Evolutionary conservation across 2,888 invertebrate species (phyloP).

Genomic region (Lomographa bimaculata): DNA sequence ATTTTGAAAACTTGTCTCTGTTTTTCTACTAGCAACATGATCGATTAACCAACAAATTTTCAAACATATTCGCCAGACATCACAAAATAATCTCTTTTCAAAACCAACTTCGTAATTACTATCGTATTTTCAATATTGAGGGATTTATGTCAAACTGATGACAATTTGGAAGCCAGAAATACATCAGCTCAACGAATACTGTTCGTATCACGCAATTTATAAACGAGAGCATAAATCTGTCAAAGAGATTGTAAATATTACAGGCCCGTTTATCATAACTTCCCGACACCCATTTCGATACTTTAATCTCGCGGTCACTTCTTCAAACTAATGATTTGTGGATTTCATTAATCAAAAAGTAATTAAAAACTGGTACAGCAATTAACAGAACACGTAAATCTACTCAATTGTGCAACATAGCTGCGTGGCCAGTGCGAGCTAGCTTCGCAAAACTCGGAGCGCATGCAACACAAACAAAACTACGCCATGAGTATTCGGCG

Average conservation of each 20-base stretch:
- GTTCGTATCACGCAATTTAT: too few relatives aligned
- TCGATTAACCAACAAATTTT: too few relatives aligned
- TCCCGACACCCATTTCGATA: conserved; percentile 6
- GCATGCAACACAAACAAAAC: conserved; percentile 11
- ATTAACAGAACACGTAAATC: conserved; percentile 13
- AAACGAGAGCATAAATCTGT: conserved; percentile 11
- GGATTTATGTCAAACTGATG: too few relatives aligned
- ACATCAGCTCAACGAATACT: too few relatives aligned
- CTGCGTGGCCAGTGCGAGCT: neutral
- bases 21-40: too few relatives aligned
- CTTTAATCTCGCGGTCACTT: conserved; percentile 22
- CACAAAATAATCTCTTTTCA: too few relatives aligned
- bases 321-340: conserved; percentile 1
- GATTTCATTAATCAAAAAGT: conserved; percentile 4
- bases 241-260: neutral
- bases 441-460: too few relatives aligned
- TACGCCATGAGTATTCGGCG: conserved; percentile 6
- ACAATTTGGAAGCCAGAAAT: too few relatives aligned
- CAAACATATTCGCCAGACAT: too few relatives aligned
- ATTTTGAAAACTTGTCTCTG: too few relatives aligned
- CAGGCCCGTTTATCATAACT: neutral
- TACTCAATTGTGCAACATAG: neutral
- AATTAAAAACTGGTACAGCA: conserved; percentile 10
- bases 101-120: too few relatives aligned
- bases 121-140: too few relatives aligned